Evolutionary conservation across 2,797 vertebrate genomes (phyloP), one percentile per base, ranked within the genome.

Genomic region (Catharus ustulatus): DNA sequence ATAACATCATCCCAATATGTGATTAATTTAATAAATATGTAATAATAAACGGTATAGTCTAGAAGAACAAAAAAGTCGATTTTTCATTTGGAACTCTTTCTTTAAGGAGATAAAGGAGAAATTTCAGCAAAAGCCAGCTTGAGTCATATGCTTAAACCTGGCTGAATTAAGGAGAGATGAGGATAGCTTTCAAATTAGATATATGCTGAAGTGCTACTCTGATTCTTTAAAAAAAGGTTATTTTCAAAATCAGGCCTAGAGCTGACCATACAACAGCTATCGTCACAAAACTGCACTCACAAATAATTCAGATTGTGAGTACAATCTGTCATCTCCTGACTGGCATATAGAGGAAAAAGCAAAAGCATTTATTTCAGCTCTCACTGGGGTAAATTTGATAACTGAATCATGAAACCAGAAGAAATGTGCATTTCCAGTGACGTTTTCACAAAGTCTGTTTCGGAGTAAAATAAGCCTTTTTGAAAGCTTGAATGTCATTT

Each of bases 361-460:
- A 95, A 87, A 92, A 63, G 9, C 11, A 8, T 82, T 82, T 76
- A 68, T 89, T 87, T 78, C 58, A 87, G 42, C 24, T 89, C 45
- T 84, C 24, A 57, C 76, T 78, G 57, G 38, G 29, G 17, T 48
- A 76, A 88, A 95, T 86, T 84, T 75, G 67, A 90, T 92, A 80
- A 77, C 62, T 27, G 76, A 88, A 59, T 84, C 48, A 48, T 43
- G 59, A 40, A 84, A 86, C 45, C 30, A 40, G 51, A 82, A 81
- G 62, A 89, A 90, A 84, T 1, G 10, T 40, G 15, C 32, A 59
- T 92, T 26, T 93, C 52, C 27, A 61, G 43, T 90, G 71, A 57
- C 3, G 4, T 87, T n/a, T 76, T 93, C 81, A 59, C 21, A 16
- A 63, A 74, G 34, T 52, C 87, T 85, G 13, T 68, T 90, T 93